These are phyloP conservation scores for Apodemia zela DNA, from an alignment of 2,888 invertebrate species.

Conservation along the genomic window DNA sequence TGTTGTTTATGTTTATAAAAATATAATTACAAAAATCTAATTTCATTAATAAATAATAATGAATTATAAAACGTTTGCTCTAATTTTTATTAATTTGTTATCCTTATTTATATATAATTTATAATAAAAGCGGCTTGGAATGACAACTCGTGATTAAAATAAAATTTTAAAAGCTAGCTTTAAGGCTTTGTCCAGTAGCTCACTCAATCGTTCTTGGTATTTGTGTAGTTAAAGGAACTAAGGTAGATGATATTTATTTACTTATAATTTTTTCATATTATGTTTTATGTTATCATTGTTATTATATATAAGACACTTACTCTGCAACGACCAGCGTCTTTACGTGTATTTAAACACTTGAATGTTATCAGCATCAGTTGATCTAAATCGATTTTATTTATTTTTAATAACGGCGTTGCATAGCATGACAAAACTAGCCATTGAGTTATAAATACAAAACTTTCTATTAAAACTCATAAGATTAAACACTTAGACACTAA, in stretches of 20 bases:
- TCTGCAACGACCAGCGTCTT: not conserved
- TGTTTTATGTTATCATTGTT: too few species aligned
- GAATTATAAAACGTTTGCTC: not conserved
- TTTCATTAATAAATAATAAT: constrained; percentile 6
- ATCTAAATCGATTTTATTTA: not conserved
- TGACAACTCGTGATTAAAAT: constrained; percentile 30
- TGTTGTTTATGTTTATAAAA: not conserved
- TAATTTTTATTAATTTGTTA: constrained; percentile 8
- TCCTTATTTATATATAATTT: constrained; percentile 4
- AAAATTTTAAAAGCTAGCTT: constrained; percentile 44
- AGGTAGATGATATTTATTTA: too few species aligned
- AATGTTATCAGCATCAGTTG: too few species aligned
- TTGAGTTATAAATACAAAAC: constrained; percentile 25
- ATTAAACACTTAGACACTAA: constrained; percentile 66
- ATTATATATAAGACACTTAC: not conserved
- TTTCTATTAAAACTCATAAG: constrained; percentile 46
- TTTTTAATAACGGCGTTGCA: not conserved
- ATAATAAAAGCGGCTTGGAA: constrained; percentile 41
- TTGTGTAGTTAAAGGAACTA: not conserved
- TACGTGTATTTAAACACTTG: too few species aligned
- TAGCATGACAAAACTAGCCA: constrained; percentile 1
- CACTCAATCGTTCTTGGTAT: not conserved
- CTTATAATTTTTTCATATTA: too few species aligned
- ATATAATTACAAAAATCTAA: constrained; percentile 9
- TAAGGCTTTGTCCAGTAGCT: constrained; percentile 35